Evolutionary conservation across 2,797 vertebrate genomes (phyloP).

Genomic region (Ctenopoma multispine): DNA sequence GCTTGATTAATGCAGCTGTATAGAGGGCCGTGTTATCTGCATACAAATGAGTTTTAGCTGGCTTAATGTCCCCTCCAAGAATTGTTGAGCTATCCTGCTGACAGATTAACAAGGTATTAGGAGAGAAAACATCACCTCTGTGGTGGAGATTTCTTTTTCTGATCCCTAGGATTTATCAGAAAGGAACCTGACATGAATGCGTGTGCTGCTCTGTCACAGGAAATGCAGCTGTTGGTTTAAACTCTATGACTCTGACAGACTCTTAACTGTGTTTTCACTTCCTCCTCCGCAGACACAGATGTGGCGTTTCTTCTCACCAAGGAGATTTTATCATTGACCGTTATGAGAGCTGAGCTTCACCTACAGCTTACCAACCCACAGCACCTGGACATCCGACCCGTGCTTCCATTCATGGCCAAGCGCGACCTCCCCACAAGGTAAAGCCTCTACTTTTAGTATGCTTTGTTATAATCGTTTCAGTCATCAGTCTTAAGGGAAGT

Average conservation of each 20-base stretch:
- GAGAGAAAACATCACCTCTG: slow-evolving; percentile 44
- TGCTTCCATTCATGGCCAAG: slow-evolving; percentile 78
- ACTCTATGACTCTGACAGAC: slow-evolving; percentile 13
- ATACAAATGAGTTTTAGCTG: slow-evolving; percentile 65
- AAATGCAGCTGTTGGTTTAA: background rate
- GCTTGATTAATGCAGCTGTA: slow-evolving; percentile 40
- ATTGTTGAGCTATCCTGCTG: slow-evolving; percentile 53
- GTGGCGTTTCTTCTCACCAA: slow-evolving; percentile 81
- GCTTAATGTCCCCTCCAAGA: slow-evolving; percentile 42
- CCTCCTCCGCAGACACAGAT: slow-evolving; percentile 65
- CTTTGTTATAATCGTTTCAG: background rate
- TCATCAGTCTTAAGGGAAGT: background rate
- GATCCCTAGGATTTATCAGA: slow-evolving; percentile 18
- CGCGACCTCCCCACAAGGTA: slow-evolving; percentile 80
- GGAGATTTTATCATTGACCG: slow-evolving; percentile 73
- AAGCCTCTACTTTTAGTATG: background rate
- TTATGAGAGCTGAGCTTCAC: slow-evolving; percentile 83
- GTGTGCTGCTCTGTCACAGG: slow-evolving; percentile 16
- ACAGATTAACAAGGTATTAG: slow-evolving; percentile 59
- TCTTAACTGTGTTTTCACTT: background rate
- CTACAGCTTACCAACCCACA: slow-evolving; percentile 82
- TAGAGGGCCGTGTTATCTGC: slow-evolving; percentile 50
- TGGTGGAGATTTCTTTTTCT: background rate
- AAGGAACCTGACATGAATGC: background rate
- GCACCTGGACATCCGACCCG: slow-evolving; percentile 76